Conservation (phyloP, 2,888 invertebrate genomes). For the Harpagoxenus sublaevis region DNA sequence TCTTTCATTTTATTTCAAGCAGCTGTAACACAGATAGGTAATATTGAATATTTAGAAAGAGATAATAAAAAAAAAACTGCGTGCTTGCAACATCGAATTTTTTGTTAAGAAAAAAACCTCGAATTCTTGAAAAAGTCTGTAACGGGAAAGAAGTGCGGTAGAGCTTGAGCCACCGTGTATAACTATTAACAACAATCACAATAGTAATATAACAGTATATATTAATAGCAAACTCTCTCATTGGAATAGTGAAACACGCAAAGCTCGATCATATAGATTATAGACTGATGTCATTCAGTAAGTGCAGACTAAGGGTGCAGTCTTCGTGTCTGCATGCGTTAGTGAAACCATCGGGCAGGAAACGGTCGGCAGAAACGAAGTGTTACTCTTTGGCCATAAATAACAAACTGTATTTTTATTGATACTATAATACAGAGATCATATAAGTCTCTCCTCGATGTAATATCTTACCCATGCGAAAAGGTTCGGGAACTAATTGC, state of each 20-base stretch:
- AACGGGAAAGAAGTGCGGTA: conserved; percentile 28
- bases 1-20: background rate
- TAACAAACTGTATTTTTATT: conserved; percentile 67
- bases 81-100: background rate
- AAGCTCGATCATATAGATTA: conserved; percentile 66
- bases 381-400: conserved; percentile 54
- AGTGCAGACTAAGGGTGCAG: background rate
- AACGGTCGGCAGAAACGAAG: conserved; percentile 32
- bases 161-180: conserved; percentile 59
- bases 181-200: conserved; percentile 53
- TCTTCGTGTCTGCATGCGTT: background rate
- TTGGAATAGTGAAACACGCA: conserved; percentile 74
- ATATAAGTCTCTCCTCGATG: conserved; percentile 44
- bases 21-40: background rate
- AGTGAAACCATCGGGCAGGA: conserved; percentile 18
- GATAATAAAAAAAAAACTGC: background rate
- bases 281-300: conserved; percentile 32
- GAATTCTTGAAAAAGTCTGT: conserved; percentile 29
- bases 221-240: conserved; percentile 63
- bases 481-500: conserved; percentile 18
- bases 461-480: conserved; percentile 41
- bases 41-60: background rate
- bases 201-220: conserved; percentile 63
- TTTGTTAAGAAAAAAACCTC: conserved; percentile 1
- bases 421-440: conserved; percentile 61